Evolutionary conservation across 2,113 vertebrate genomes (phyloP).

Genomic region (Prunella fulvescens): DNA sequence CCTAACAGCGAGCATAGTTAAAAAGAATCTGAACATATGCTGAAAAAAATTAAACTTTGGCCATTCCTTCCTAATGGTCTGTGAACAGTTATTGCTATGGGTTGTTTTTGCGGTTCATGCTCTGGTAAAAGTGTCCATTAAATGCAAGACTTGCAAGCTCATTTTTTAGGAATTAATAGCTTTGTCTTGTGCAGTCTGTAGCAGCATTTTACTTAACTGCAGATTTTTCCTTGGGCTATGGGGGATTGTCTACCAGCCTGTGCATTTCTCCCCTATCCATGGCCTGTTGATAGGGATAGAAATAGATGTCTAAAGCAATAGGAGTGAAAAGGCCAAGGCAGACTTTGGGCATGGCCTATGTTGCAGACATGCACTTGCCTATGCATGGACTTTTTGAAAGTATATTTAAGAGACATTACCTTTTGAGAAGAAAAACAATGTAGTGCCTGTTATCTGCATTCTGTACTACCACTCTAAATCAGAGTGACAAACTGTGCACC

Average conservation of each 20-base stretch:
- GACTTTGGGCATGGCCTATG: accelerated
- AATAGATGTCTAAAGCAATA: not conserved
- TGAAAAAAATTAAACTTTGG: not conserved
- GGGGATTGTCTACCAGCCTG: not conserved
- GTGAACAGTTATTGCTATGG: not conserved
- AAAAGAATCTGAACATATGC: not conserved
- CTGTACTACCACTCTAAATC: not conserved
- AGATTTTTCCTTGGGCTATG: not conserved
- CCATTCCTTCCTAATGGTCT: not conserved
- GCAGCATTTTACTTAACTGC: not conserved
- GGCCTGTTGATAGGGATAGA: not conserved
- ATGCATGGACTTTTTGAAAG: not conserved
- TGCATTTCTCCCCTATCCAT: not conserved
- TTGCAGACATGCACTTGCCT: not conserved
- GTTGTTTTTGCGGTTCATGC: not conserved
- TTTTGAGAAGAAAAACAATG: not conserved
- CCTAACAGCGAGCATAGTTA: not conserved
- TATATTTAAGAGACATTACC: not conserved
- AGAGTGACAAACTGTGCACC: not conserved
- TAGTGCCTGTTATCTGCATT: not conserved
- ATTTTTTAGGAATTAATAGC: not conserved
- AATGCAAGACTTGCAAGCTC: not conserved
- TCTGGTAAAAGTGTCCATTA: not conserved
- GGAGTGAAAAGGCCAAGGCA: not conserved
- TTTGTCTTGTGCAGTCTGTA: not conserved